These are phyloP conservation scores for Tragelaphus eurycerus DNA, from an alignment of 2,797 vertebrate genomes.

Conservation along the genomic window DNA sequence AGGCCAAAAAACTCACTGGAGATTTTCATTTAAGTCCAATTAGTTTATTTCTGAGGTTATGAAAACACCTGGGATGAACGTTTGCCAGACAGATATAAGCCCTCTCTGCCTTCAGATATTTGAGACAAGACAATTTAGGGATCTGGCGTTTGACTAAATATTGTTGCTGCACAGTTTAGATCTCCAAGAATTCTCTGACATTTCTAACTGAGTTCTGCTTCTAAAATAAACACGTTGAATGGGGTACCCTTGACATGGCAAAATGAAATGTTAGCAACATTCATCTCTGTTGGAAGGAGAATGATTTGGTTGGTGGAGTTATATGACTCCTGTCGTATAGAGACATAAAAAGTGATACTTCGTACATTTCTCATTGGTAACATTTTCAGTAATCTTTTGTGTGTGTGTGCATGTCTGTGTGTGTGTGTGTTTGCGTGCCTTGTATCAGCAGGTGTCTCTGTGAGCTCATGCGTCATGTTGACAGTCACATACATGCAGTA, in stretches of 20 bases:
- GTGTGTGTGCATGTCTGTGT: neutral
- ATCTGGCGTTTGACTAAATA: neutral
- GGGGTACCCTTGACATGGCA: neutral
- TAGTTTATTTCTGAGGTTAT: neutral
- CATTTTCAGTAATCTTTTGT: neutral
- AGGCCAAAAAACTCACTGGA: neutral
- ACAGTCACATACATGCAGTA: neutral
- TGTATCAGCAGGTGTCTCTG: neutral
- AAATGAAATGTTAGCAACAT: neutral
- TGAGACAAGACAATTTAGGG: conserved; percentile 3
- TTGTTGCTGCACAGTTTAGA: neutral
- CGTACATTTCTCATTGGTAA: neutral
- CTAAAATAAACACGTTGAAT: conserved; percentile 12
- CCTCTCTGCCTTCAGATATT: neutral
- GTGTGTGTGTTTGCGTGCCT: neutral
- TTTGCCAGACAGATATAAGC: neutral
- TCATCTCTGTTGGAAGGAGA: neutral
- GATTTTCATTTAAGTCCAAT: neutral
- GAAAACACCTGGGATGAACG: neutral
- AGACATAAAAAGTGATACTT: neutral
- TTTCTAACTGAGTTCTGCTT: neutral
- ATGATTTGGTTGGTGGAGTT: neutral
- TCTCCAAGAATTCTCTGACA: neutral
- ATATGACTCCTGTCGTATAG: neutral
- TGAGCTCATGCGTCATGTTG: neutral